These are phyloP conservation scores for Bos taurus DNA, from an alignment of 2,113 vertebrate genomes.

Conservation along the genomic window DNA sequence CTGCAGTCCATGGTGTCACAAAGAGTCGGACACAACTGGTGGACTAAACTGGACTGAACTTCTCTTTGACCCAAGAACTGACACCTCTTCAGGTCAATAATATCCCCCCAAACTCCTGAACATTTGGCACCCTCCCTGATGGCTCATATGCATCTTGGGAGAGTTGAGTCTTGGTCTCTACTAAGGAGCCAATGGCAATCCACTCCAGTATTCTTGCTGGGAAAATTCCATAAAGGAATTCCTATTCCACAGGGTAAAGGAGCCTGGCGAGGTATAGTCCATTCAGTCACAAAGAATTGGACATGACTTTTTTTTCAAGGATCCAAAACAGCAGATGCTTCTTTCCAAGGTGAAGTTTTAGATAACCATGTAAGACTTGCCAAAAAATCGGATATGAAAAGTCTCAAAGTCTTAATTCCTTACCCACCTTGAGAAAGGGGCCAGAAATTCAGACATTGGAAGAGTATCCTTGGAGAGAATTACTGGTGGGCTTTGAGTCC, in stretches of 20 bases:
- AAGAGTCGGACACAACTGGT: background rate
- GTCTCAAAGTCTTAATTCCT: background rate
- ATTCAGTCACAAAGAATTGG: background rate
- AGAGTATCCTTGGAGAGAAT: background rate
- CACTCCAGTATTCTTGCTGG: background rate
- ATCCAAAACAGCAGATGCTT: background rate
- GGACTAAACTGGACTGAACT: background rate
- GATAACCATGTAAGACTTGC: background rate
- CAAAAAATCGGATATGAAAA: background rate
- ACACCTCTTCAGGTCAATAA: background rate
- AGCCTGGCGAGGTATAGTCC: background rate
- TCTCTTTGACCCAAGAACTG: background rate
- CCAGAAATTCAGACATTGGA: background rate
- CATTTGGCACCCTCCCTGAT: background rate
- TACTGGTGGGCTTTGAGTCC: background rate
- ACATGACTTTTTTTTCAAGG: background rate
- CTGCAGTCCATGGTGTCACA: background rate
- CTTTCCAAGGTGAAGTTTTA: background rate
- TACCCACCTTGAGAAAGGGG: background rate
- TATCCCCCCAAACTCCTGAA: background rate
- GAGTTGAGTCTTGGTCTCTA: background rate
- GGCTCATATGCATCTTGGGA: background rate
- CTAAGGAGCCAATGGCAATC: background rate
- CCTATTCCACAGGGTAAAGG: background rate
- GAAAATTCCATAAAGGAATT: background rate